Conservation (phyloP, 2,113 vertebrate species). For the Lipophrys pholis region DNA sequence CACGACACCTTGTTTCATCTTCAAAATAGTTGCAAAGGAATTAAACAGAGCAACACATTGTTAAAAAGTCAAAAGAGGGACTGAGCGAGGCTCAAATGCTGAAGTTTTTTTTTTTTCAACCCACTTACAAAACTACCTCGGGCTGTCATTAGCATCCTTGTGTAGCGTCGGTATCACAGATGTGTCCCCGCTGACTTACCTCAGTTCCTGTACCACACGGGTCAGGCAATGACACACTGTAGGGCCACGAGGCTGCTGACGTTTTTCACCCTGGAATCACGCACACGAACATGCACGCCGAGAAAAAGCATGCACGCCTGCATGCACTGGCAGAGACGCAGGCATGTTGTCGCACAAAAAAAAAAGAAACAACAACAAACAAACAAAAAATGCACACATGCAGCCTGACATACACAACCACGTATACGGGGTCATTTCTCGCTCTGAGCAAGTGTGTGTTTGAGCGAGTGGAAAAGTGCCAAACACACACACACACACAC, state of each 20-base stretch:
- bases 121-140: background rate
- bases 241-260: background rate
- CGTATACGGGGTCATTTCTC: conserved; percentile 50
- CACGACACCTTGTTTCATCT: too few species aligned
- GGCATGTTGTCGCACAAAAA: conserved; percentile 5
- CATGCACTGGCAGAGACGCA: conserved; percentile 7
- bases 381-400: conserved; percentile 31
- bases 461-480: conserved; percentile 21
- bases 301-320: background rate
- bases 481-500: conserved; percentile 43
- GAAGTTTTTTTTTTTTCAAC: conserved; percentile 4
- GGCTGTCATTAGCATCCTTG: conserved; percentile 16
- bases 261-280: conserved; percentile 6
- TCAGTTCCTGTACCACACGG: conserved; percentile 37
- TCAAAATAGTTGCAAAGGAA: too few species aligned
- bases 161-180: conserved; percentile 33
- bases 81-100: conserved; percentile 4
- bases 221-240: conserved; percentile 49
- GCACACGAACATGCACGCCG: conserved; percentile 8
- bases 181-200: conserved; percentile 48
- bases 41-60: too few species aligned
- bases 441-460: conserved; percentile 31
- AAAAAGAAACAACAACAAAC: too few species aligned
- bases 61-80: too few species aligned
- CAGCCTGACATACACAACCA: conserved; percentile 51